phyloP scores from a whole-genome alignment of 2,113 vertebrate genomes.

The Carettochelys insculpta region DNA sequence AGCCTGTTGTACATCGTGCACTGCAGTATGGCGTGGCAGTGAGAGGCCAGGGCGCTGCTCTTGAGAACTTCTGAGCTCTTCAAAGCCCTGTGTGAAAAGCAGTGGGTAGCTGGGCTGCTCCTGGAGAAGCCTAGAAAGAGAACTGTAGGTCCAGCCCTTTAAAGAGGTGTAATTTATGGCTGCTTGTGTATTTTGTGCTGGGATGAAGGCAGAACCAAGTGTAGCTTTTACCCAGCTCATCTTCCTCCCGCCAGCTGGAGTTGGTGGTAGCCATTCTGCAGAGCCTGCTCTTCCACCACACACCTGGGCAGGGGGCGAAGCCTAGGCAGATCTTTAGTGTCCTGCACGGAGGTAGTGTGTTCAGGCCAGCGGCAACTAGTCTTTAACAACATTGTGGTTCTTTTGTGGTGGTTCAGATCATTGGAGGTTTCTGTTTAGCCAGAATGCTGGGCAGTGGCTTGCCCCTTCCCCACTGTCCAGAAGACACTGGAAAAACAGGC shows the following conservation, averaged over 20 bases:
- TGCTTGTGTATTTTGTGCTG: neutral
- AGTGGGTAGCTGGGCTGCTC: neutral
- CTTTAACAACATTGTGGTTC: accelerated
- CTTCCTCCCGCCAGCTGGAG: neutral
- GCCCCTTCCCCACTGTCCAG: accelerated
- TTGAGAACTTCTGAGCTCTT: neutral
- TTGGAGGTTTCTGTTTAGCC: constrained; percentile 16
- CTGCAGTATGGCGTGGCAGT: neutral
- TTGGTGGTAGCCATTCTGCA: neutral
- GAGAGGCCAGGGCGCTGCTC: neutral
- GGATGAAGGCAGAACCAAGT: neutral
- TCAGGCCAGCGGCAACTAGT: neutral
- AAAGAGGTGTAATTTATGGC: neutral
- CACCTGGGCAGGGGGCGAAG: neutral
- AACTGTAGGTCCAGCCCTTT: accelerated
- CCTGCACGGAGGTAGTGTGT: neutral
- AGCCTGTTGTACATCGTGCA: neutral
- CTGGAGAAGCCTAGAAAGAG: neutral
- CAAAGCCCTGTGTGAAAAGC: neutral
- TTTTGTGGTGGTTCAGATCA: accelerated
- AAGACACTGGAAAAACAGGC: neutral
- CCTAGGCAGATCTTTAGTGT: neutral
- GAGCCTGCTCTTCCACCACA: neutral
- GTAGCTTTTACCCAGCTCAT: too few species aligned
- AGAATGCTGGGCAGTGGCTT: accelerated